phyloP scores from a whole-genome alignment of 2,888 invertebrate genomes.

The Phyllotreta cruciferae region DNA sequence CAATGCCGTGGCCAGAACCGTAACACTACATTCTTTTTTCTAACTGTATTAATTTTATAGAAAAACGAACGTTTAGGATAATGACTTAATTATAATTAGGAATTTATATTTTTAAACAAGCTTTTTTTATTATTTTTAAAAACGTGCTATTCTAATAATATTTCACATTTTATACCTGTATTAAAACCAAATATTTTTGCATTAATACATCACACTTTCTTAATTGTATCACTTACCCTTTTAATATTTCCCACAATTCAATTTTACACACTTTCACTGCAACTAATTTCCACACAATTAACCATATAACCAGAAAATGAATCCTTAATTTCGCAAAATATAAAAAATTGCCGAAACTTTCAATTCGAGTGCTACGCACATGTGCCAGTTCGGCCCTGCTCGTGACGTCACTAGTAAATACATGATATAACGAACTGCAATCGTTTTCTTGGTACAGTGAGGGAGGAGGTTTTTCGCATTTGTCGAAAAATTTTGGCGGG shows the following conservation, averaged over 20 bases:
- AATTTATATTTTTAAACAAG: too few relatives aligned
- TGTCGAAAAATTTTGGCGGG: conserved; percentile 16
- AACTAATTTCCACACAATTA: too few relatives aligned
- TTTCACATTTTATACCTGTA: too few relatives aligned
- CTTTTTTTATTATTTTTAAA: too few relatives aligned
- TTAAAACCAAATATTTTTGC: too few relatives aligned
- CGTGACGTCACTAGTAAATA: conserved; percentile 48
- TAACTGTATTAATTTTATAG: neutral
- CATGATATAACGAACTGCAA: conserved; percentile 50
- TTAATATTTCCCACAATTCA: too few relatives aligned
- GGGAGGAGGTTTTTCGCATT: conserved; percentile 31
- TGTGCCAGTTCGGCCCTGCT: conserved; percentile 5
- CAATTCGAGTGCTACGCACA: neutral
- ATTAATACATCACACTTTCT: too few relatives aligned
- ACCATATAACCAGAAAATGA: neutral
- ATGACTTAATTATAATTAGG: neutral
- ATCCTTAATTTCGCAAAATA: too few relatives aligned
- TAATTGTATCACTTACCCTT: too few relatives aligned
- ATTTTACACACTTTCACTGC: too few relatives aligned
- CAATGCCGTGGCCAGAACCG: conserved; percentile 46
- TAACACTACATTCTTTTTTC: neutral
- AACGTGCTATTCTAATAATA: too few relatives aligned
- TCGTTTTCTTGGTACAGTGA: conserved; percentile 43
- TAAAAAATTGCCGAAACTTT: too few relatives aligned
- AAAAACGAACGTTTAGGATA: neutral